Percentiles rank a stretch among this genome's conserved stretches.
phyloP scores from a whole-genome alignment of 1,140 invertebrate genomes.

The Apocrypta bakeri region DNA sequence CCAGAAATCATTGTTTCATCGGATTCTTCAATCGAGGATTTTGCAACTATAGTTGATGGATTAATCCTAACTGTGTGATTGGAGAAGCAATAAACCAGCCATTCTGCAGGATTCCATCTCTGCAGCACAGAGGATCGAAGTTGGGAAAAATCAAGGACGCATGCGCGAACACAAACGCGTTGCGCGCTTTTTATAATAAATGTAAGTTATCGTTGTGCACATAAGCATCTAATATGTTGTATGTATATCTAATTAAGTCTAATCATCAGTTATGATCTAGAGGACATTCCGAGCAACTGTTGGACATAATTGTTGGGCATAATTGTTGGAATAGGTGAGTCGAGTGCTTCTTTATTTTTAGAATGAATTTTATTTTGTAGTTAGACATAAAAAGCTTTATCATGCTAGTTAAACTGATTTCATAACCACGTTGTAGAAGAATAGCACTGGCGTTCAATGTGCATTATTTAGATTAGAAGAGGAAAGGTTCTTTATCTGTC shows the following conservation, averaged over 20 bases:
- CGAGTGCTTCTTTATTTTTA: constrained; percentile 1
- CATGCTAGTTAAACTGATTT: background rate
- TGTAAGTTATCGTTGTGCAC: background rate
- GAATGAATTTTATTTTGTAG: background rate
- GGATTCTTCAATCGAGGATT: too few species aligned
- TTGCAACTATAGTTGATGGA: too few species aligned
- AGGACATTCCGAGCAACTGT: background rate
- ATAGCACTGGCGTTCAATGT: background rate
- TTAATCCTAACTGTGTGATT: too few species aligned
- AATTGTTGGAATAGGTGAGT: background rate
- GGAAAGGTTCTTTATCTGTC: background rate
- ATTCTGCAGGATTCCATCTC: too few species aligned
- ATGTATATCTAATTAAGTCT: background rate
- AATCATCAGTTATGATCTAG: background rate
- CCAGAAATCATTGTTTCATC: too few species aligned
- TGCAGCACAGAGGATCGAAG: too few species aligned
- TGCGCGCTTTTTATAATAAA: background rate
- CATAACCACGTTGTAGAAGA: background rate
- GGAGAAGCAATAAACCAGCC: too few species aligned
- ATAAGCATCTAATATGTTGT: background rate
- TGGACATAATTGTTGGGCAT: background rate
- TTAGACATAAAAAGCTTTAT: too few species aligned
- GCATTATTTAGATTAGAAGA: background rate
- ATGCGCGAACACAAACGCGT: background rate
- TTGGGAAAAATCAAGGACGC: background rate